phyloP scores from a whole-genome alignment of 2,888 invertebrate genomes.

The Myopa testacea region DNA sequence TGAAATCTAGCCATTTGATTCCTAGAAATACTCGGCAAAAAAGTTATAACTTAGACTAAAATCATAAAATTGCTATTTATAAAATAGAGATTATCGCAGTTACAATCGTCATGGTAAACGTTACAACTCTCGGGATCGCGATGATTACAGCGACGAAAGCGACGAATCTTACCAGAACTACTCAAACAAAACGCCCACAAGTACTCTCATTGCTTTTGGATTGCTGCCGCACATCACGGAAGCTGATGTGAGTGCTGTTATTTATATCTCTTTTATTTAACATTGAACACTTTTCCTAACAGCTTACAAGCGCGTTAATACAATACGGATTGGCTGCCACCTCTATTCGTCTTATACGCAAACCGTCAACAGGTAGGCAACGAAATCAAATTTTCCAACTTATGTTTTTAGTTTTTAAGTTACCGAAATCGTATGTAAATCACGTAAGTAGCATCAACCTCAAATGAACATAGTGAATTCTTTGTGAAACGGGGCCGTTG shows the following conservation, averaged over 20 bases:
- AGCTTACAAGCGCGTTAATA: conserved; percentile 84
- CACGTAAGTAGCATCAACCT: conserved; percentile 38
- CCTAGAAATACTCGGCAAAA: neutral
- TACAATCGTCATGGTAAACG: conserved; percentile 52
- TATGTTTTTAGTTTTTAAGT: conserved; percentile 13
- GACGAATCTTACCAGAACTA: conserved; percentile 67
- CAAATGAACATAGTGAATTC: conserved; percentile 5
- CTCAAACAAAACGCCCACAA: conserved; percentile 73
- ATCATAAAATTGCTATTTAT: conserved; percentile 2
- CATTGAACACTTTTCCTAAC: conserved; percentile 40
- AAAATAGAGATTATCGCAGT: conserved; percentile 51
- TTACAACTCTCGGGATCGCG: conserved; percentile 57
- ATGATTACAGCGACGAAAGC: conserved; percentile 59
- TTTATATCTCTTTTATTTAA: conserved; percentile 36
- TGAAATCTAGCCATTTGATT: no score
- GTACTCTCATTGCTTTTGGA: conserved; percentile 82
- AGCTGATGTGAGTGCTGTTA: conserved; percentile 75
- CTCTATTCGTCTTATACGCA: conserved; percentile 85
- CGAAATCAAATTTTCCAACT: neutral
- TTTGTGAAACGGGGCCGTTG: conserved; percentile 6
- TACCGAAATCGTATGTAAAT: conserved; percentile 19
- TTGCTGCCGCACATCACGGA: conserved; percentile 81
- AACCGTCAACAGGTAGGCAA: conserved; percentile 83
- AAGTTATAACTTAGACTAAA: neutral
- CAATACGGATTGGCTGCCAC: conserved; percentile 80